Evolutionary conservation across 1,140 invertebrate genomes (phyloP).

Genomic region (Spodoptera frugiperda): DNA sequence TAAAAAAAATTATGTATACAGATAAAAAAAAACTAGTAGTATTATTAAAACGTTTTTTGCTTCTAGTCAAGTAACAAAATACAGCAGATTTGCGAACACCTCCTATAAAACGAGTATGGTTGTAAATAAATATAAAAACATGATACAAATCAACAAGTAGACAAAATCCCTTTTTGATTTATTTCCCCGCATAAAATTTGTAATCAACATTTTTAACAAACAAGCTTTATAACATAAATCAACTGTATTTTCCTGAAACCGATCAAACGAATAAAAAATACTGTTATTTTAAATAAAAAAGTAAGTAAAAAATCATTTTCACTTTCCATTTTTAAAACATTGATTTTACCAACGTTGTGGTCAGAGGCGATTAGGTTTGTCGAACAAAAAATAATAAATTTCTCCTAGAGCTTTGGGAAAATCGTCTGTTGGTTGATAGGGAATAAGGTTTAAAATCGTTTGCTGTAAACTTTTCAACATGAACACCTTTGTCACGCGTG

Average conservation of each 20-base stretch:
- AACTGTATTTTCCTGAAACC: background rate
- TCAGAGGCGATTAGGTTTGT: conserved; percentile 36
- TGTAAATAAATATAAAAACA: too few relatives aligned
- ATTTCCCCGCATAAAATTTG: too few relatives aligned
- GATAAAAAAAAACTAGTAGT: too few relatives aligned
- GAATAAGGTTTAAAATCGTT: conserved; percentile 39
- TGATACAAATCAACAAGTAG: too few relatives aligned
- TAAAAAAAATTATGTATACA: too few relatives aligned
- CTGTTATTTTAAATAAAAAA: conserved; percentile 4
- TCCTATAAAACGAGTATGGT: too few relatives aligned
- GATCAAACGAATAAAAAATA: background rate
- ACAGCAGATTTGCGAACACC: too few relatives aligned
- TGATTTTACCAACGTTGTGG: conserved; percentile 36
- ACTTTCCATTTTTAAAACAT: conserved; percentile 26
- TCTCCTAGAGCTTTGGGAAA: background rate
- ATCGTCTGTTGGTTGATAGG: background rate
- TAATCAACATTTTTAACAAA: background rate
- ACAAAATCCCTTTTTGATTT: too few relatives aligned
- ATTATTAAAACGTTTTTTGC: too few relatives aligned
- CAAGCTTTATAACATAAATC: background rate
- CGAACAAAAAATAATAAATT: conserved; percentile 34
- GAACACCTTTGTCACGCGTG: conserved; percentile 48
- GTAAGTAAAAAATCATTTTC: conserved; percentile 20
- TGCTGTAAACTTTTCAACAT: conserved; percentile 15
- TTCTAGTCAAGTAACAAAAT: too few relatives aligned